Base-by-base conservation (phyloP, 2,888 invertebrate genomes). In the Pollenia angustigena region DNA sequence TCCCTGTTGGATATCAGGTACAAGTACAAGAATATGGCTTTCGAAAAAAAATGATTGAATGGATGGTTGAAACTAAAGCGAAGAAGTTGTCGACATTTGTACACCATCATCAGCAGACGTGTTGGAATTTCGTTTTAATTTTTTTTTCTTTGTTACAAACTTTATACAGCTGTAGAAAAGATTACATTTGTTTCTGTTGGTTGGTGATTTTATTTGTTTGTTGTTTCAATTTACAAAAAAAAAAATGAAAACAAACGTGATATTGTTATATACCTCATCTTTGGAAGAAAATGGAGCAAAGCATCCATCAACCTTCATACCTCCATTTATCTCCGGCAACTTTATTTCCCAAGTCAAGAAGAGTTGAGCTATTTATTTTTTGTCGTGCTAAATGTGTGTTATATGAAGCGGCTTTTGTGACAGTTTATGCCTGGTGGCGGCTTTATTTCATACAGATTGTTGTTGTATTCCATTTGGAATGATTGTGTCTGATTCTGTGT, bases 61-160 rank as follows among this genome's bases (percentile, higher is more conserved):
- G 50, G 56, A 76, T 76, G 64, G 44, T 52, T 56, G 71, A 44
- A 42, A 32, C 32, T 0, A 32, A 68, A 58, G 62, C 60, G 46
- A 69, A 68, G 18, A 52, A 71, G 78, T 69, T 62, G 75, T 50
- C 71, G 68, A 64, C 74, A 71, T 48, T 74, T 54, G 71, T 48
- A 81, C 66, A 74, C 79, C 74, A 72, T 82, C 78, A 87, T 68
- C 76, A 58, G 4, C 56, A 78, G 58, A 87, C 87, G 87, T 81
- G 84, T 68, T 81, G 87, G 87, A 84, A 87, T 87, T 84, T 81
- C 40, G n/a, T 62, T 62, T 46, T 52, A 44, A 32, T 71, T 23
- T 46, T 69, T 69, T 60, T 58, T 52, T 44, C 0, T 58, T 48
- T 62, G 7, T 18, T 40, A 9, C n/a, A 50, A 18, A 18, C 16